Conservation (phyloP, 2,797 vertebrate genomes). For the Cuculus canorus region DNA sequence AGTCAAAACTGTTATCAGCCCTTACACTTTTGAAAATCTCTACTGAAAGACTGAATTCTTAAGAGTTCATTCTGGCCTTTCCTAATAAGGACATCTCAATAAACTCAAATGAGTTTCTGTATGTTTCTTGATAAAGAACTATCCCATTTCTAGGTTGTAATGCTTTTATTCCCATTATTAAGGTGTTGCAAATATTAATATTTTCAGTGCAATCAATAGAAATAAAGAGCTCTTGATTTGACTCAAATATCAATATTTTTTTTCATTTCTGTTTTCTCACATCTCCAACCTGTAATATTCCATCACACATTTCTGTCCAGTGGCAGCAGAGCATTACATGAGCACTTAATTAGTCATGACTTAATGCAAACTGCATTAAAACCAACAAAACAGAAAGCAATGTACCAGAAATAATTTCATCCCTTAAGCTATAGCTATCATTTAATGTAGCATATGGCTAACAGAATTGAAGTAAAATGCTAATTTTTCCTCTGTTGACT, state of each 20-base stretch:
- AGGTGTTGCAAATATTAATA: background rate
- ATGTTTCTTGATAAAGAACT: background rate
- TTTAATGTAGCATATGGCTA: constrained; percentile 25
- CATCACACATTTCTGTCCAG: background rate
- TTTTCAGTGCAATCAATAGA: background rate
- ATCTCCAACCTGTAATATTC: background rate
- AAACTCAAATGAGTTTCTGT: background rate
- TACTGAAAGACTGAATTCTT: background rate
- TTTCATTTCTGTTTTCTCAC: background rate
- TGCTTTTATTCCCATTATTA: background rate
- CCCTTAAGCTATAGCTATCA: background rate
- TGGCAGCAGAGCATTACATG: background rate
- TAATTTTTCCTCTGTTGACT: background rate
- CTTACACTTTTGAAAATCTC: background rate
- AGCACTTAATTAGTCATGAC: background rate
- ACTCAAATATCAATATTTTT: background rate
- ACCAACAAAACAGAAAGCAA: background rate
- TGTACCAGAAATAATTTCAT: background rate
- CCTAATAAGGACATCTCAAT: background rate
- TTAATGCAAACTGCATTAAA: background rate
- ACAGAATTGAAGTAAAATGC: background rate
- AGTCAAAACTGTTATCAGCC: background rate
- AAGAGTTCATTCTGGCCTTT: background rate
- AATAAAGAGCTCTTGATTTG: background rate
- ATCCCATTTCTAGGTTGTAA: background rate